Conservation (phyloP, 2,888 invertebrate species). For the Chymomyza fuscimana region DNA sequence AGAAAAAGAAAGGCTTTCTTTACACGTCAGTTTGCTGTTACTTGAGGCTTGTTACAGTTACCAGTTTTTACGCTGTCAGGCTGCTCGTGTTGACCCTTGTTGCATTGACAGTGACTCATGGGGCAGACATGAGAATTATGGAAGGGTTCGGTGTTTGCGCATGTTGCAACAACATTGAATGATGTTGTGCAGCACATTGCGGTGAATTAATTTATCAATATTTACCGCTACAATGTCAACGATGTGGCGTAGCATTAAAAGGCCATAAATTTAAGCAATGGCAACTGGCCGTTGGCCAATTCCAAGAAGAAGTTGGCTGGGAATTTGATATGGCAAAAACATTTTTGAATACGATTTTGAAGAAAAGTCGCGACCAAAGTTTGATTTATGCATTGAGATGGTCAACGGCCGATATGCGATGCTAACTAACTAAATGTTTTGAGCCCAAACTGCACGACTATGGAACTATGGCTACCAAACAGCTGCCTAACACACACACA, state of each 20-base stretch:
- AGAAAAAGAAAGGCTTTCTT: not conserved
- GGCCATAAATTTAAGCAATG: constrained; percentile 57
- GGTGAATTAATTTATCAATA: constrained; percentile 67
- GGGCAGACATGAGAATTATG: not conserved
- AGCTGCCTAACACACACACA: constrained; percentile 40
- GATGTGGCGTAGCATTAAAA: constrained; percentile 56
- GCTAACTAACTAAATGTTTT: constrained; percentile 27
- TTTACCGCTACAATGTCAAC: constrained; percentile 68
- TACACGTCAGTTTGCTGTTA: not conserved
- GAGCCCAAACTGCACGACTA: constrained; percentile 62
- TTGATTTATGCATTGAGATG: constrained; percentile 72
- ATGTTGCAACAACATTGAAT: not conserved
- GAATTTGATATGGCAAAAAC: constrained; percentile 55
- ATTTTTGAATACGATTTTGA: constrained; percentile 43
- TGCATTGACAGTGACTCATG: not conserved
- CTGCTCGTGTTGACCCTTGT: not conserved
- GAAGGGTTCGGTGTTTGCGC: not conserved
- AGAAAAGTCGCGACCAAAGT: constrained; percentile 63
- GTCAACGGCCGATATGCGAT: constrained; percentile 60
- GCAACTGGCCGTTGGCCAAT: constrained; percentile 19
- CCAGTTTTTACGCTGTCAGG: not conserved
- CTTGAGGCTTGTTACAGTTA: not conserved
- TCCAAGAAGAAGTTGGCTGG: constrained; percentile 63
- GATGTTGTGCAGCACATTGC: constrained; percentile 43
- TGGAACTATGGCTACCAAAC: constrained; percentile 34